Evolutionary conservation across 2,888 invertebrate genomes (phyloP), one percentile per base, ranked within the genome.

Genomic region (Nymphalis polychloros): DNA sequence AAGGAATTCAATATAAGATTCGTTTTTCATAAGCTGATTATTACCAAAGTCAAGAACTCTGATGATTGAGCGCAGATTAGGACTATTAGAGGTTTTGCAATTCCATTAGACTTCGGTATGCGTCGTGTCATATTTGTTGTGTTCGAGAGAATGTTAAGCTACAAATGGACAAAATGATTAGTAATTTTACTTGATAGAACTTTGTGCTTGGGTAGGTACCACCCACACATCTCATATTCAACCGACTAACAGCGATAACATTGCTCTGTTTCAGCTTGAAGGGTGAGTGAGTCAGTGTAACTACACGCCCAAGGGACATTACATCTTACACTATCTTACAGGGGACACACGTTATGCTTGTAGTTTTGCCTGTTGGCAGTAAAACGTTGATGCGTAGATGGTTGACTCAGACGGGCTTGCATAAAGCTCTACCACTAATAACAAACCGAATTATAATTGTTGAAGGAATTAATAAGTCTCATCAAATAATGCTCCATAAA

Each of bases 1-100:
- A 70, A 66, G 76, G 68, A 64, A 80, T 71, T 65, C 71, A 68
- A 62, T 20, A 72, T 69, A 68, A 73, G 75, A 77, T 77, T 77
- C 77, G 73, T 75, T 73, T 73, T 67, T 65, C 57, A 48, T 17
- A 8, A 52, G 72, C 1, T 78, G 79, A 81, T 81, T 79, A 79
- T 82, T 80, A 78, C 74, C 79, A 77, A 79, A 78, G 79, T 77
- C 19, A 57, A 55, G 53, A 55, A 80, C 27, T 64, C 41, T 41
- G 41, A 41, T 68, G 78, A 77, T 81, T 81, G 84, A 82, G 84
- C 81, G 82, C 79, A 78, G 81, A 85, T 86, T 83, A 84, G 77
- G 72, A 78, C 74, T 70, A 84, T 86, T 84, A 85, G 75, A 77
- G 78, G 41, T 75, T 76, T 81, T 77, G 78, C 83, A 85, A 85